Conservation (phyloP, 2,113 vertebrate species). For the Barbus barbus region DNA sequence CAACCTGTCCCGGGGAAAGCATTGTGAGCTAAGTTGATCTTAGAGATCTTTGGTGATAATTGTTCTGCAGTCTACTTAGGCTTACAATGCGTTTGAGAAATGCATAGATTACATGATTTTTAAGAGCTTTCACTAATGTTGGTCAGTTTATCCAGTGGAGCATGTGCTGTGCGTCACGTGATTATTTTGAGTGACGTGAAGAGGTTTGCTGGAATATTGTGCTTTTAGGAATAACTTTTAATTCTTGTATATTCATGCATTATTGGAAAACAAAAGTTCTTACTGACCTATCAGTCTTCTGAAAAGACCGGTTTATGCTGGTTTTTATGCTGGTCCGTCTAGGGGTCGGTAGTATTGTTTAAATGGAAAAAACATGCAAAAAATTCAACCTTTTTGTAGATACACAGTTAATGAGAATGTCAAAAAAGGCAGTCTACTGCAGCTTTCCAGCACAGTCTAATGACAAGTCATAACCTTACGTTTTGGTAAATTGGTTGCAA, state of each 20-base stretch:
- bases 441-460: neutral
- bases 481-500: neutral
- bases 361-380: neutral
- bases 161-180: slow-evolving; percentile 35
- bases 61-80: neutral
- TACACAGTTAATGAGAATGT: neutral
- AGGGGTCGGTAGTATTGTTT: neutral
- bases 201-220: neutral
- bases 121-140: neutral
- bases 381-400: neutral
- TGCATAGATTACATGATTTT: slow-evolving; percentile 28
- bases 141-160: slow-evolving; percentile 38
- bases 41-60: neutral
- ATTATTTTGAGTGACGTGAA: slow-evolving; percentile 26
- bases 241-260: neutral
- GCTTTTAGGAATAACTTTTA: neutral
- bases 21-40: neutral
- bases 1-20: neutral
- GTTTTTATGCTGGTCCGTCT: neutral
- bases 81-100: neutral
- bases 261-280: neutral
- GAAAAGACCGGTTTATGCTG: neutral
- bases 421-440: neutral
- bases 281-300: neutral
- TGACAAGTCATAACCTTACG: neutral